Evolutionary conservation across 1,140 invertebrate genomes (phyloP), one percentile per base, ranked within the genome.

Genomic region (Leptopilina boulardi): DNA sequence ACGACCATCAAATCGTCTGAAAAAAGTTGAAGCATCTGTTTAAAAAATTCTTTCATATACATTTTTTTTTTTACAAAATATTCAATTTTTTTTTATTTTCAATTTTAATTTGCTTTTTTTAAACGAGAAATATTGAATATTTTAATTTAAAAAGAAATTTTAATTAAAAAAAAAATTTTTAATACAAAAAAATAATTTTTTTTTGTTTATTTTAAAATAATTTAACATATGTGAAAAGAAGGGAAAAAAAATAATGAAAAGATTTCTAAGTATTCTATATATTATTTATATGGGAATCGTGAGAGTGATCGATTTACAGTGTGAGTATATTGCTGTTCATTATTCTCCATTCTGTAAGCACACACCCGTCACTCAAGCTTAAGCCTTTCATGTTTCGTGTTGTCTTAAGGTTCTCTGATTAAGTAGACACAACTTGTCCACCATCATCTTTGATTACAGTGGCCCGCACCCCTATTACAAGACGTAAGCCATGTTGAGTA

Each of bases 361-460:
- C 21, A 59, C 23, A 3, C 59, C 59, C 59, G 59, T 66, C 59
- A 66, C 3, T 66, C 59, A 66, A n/a, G 10, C 59, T 5, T 66
- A 66, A 66, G 59, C 23, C 59, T 66, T 66, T 66, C 59, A 30
- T 66, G 59, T 66, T 66, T 66, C 26, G 13, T 30, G 59, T 66
- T 66, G 59, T 66, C 59, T 66, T 30, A 26, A 30, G 26, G 59
- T 66, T 30, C n/a, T 26, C 59, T 66, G 59, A 66, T 66, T 66
- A 30, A 66, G 59, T 30, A 66, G 59, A 30, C 21, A n/a, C 23
- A 23, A 30, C 59, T 30, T 30, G 26, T 5, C 59, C 59, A 66
- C 59, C 59, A 66, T 66, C 59, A 66, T 66, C 59, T 30, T 66
- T 66, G 59, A 26, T 66, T 30, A 66, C 26, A 38, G 15, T n/a